Percentiles rank a stretch among this genome's conserved stretches.
Conservation (phyloP, 2,888 invertebrate species). For the Nephrotoma appendiculata region DNA sequence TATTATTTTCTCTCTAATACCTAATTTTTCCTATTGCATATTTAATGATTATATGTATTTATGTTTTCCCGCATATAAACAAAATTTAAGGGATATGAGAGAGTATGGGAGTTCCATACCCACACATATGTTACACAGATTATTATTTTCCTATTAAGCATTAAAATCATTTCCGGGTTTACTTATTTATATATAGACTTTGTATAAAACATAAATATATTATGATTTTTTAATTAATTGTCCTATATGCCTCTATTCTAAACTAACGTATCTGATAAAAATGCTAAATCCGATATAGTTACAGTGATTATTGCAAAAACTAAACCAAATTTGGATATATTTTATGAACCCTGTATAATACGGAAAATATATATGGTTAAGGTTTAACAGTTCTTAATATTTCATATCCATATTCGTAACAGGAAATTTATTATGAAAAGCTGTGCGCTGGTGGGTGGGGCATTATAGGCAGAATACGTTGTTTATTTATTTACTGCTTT, state of each 20-base stretch:
- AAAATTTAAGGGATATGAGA: background rate
- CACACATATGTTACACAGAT: background rate
- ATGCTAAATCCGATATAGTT: background rate
- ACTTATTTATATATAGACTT: background rate
- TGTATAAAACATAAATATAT: background rate
- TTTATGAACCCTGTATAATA: no score
- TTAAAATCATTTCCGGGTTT: background rate
- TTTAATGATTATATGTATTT: background rate
- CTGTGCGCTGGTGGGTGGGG: background rate
- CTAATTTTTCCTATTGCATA: background rate
- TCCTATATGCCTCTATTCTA: background rate
- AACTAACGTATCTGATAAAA: background rate
- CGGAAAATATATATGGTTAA: background rate
- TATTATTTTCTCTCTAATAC: background rate
- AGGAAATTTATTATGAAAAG: background rate
- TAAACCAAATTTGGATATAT: background rate
- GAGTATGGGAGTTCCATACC: background rate
- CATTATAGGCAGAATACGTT: background rate
- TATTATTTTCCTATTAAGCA: background rate
- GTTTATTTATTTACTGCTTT: background rate
- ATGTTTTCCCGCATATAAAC: background rate
- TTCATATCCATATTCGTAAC: background rate
- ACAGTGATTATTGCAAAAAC: background rate
- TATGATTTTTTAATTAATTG: background rate
- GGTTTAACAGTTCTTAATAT: background rate